Evolutionary conservation across 2,888 invertebrate species (phyloP), one percentile per base, ranked within the genome.

Genomic region (Perithous albicinctus): DNA sequence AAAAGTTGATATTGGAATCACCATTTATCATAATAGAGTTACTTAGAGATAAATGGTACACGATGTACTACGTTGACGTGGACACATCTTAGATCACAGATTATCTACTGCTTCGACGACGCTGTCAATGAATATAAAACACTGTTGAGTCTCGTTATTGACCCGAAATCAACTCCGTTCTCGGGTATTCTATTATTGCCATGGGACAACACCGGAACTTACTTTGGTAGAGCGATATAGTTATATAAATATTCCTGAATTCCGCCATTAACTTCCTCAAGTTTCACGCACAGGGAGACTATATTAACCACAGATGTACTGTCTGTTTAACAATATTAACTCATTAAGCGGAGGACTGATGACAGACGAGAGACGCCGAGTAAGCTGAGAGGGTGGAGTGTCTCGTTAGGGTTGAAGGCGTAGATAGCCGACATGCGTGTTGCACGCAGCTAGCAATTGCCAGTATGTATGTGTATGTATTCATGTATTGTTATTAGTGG

Each of bases 261-360:
- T 73, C 29, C 20, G 59, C 35, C 18, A 35, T 59, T 26, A 66
- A 26, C 15, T 46, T 73, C 66, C 20, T 61, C 23, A 59, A 73
- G 26, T 59, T 73, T 59, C 46, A 12, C n/a, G 73, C 15, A 7
- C 32, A 35, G 59, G 7, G 23, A 74, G 78, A 79, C 26, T 67
- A 46, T 51, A 73, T 67, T 67, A 74, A 61, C 61, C 38, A 54
- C 18, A 41, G 64, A 29, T 48, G 43, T 8, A 18, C 35, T 38
- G 73, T 67, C 74, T 61, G 67, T 67, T 67, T 43, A 67, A 51
- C 59, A 48, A 73, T 78, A 73, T 73, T 66, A 73, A 59, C 66
- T 72, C 66, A 66, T 78, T 73, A 66, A 46, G 38, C 73, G 29
- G n/a, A 64, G 29, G 18, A 54, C 63, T 29, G 61, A 67, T 41